Evolutionary conservation across 2,797 vertebrate species (phyloP).

Genomic region (Pseudochromis fuscus): DNA sequence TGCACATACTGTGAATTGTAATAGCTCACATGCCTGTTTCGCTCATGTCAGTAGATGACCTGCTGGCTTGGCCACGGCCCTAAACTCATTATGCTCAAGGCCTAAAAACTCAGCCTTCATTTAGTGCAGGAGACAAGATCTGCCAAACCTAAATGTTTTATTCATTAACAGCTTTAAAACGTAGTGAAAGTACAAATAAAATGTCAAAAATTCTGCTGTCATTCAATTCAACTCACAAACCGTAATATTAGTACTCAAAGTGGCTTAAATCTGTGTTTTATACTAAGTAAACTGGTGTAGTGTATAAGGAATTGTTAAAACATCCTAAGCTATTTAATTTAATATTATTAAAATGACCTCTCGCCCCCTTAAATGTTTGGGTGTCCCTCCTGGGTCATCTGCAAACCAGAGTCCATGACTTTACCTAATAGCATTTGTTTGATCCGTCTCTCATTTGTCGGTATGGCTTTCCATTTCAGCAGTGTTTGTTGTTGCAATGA

Average conservation of each 20-base stretch:
- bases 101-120: constrained; percentile 11
- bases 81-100: constrained; percentile 21
- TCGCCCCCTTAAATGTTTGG: not conserved
- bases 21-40: constrained; percentile 46
- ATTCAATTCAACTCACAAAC: too few species aligned
- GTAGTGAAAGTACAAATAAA: not conserved
- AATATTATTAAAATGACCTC: not conserved
- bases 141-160: constrained; percentile 8
- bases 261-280: too few species aligned
- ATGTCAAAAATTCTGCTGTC: not conserved
- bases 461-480: constrained; percentile 18
- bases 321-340: too few species aligned
- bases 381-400: not conserved
- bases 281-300: too few species aligned
- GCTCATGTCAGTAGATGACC: constrained; percentile 32
- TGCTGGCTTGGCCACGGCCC: constrained; percentile 17
- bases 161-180: not conserved
- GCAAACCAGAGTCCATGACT: not conserved
- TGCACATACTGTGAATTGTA: constrained; percentile 57
- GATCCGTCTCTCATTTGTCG: constrained; percentile 19
- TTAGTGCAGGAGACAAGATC: not conserved
- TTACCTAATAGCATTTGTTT: not conserved
- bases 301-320: too few species aligned
- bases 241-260: too few species aligned
- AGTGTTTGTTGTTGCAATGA: constrained; percentile 45